phyloP scores from a whole-genome alignment of 1,140 invertebrate genomes.

The Tetramorium alpestre region DNA sequence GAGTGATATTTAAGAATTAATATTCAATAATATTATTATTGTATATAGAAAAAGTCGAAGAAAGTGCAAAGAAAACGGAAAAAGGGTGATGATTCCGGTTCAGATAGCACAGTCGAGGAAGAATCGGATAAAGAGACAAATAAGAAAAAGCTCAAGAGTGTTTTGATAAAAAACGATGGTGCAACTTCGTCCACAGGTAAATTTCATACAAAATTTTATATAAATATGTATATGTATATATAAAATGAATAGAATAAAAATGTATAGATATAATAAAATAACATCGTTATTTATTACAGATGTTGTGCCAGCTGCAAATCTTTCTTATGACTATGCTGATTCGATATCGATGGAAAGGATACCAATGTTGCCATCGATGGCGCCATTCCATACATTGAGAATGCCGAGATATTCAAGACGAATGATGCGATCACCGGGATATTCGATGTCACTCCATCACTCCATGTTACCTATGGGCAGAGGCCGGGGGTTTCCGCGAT shows the following conservation, averaged over 20 bases:
- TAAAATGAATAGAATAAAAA: background rate
- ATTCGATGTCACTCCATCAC: constrained; percentile 9
- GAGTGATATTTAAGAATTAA: background rate
- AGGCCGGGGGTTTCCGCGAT: constrained; percentile 70
- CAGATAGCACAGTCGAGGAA: constrained; percentile 68
- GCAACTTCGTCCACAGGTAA: constrained; percentile 74
- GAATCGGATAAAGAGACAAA: constrained; percentile 70
- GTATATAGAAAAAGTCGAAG: constrained; percentile 37
- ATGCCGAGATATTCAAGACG: constrained; percentile 77
- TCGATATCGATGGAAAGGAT: constrained; percentile 24
- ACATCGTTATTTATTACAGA: background rate
- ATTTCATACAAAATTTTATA: background rate
- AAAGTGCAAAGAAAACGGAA: constrained; percentile 80
- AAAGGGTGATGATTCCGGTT: constrained; percentile 72
- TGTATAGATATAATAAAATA: background rate
- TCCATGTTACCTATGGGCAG: constrained; percentile 56
- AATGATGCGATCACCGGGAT: constrained; percentile 1
- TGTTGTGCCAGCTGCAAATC: background rate
- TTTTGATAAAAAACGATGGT: constrained; percentile 69
- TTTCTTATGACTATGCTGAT: constrained; percentile 39
- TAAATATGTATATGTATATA: too few relatives aligned
- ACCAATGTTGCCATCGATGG: background rate
- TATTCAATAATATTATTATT: constrained; percentile 27
- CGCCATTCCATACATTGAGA: constrained; percentile 42
- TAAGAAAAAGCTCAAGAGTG: constrained; percentile 80